A percentile compares a stretch with the other conserved stretches of the same genome.
phyloP scores from a whole-genome alignment of 2,888 invertebrate species.

The Drosophila pseudotalamancana region DNA sequence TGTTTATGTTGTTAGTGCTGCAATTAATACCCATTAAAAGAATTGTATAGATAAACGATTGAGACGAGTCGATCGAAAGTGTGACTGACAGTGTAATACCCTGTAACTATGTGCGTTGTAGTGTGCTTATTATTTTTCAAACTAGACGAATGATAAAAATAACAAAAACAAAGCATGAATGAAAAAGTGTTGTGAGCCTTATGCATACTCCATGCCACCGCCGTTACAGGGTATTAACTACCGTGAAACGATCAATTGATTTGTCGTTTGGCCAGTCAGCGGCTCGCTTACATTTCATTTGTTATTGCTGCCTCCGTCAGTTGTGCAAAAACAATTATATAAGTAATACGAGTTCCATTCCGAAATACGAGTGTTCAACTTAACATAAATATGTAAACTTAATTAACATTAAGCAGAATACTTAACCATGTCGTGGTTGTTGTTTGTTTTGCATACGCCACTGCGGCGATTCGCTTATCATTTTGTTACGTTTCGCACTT shows the following conservation, averaged over 20 bases:
- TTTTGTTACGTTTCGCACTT: conserved; percentile 7
- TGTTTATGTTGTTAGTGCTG: conserved; percentile 12
- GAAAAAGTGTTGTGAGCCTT: too few species aligned
- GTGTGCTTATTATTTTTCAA: neutral
- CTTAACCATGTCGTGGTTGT: conserved; percentile 19
- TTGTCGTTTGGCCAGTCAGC: conserved; percentile 49
- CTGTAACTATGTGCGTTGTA: neutral
- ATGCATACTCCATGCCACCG: neutral
- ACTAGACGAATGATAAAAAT: neutral
- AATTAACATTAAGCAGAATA: conserved; percentile 21
- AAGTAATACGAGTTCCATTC: conserved; percentile 30
- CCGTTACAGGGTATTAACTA: conserved; percentile 28
- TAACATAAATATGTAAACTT: conserved; percentile 34
- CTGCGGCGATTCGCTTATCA: conserved; percentile 32
- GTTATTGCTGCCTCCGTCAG: conserved; percentile 20
- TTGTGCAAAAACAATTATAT: conserved; percentile 47
- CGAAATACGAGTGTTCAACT: conserved; percentile 43
- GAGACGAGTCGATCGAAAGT: neutral
- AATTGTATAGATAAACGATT: conserved; percentile 20
- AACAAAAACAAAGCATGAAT: neutral
- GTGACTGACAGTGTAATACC: conserved; percentile 14
- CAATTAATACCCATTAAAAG: conserved; percentile 27
- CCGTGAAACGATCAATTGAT: conserved; percentile 59
- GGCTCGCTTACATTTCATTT: conserved; percentile 38
- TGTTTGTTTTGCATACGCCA: conserved; percentile 10